phyloP scores from a whole-genome alignment of 2,797 vertebrate genomes.

The Sorex maritimensis region DNA sequence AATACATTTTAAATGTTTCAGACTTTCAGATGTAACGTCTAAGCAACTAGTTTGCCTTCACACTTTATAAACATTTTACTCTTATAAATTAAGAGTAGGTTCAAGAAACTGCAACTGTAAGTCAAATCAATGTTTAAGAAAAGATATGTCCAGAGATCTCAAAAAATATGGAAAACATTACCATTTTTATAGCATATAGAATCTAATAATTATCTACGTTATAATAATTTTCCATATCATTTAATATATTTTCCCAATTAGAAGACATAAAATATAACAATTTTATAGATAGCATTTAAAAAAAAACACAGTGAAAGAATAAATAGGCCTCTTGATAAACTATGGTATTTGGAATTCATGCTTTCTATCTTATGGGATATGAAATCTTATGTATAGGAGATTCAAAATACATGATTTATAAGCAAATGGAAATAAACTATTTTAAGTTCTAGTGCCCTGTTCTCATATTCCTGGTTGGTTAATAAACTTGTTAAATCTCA shows the following conservation, averaged over 20 bases:
- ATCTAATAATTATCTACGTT: background rate
- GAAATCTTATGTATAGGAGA: too few species aligned
- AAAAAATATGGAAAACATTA: background rate
- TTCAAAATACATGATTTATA: background rate
- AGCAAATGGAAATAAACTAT: constrained; percentile 41
- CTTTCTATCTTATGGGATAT: constrained; percentile 44
- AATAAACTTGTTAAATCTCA: constrained; percentile 27
- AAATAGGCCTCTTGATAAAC: background rate
- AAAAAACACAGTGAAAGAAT: background rate
- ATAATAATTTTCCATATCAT: background rate
- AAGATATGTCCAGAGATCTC: background rate
- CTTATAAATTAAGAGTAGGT: constrained; percentile 8
- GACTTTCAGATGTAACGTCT: constrained; percentile 24
- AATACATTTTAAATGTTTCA: constrained; percentile 38
- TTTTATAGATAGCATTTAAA: background rate
- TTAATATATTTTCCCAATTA: constrained; percentile 5
- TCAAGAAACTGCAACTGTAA: constrained; percentile 14
- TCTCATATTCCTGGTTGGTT: constrained; percentile 34
- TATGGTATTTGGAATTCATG: constrained; percentile 14
- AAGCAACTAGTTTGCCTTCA: constrained; percentile 31
- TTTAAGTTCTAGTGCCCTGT: background rate
- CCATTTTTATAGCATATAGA: background rate
- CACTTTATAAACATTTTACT: background rate
- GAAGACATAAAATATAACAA: background rate
- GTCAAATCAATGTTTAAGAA: constrained; percentile 32